phyloP scores from a whole-genome alignment of 2,113 vertebrate genomes.

The Macaca nemestrina region DNA sequence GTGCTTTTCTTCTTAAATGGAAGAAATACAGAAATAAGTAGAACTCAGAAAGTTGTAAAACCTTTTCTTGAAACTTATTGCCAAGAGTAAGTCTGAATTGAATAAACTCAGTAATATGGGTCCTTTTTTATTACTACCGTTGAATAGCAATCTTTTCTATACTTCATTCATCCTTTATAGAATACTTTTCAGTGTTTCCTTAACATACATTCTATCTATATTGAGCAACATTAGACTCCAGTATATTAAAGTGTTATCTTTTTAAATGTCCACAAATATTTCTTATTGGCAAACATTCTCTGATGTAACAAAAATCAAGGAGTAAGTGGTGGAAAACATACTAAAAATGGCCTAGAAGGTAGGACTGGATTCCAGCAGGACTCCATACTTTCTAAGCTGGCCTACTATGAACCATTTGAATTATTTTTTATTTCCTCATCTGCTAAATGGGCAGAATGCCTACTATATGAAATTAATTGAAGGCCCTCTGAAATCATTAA shows the following conservation, averaged over 20 bases:
- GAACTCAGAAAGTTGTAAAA: background rate
- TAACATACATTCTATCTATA: background rate
- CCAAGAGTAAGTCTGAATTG: background rate
- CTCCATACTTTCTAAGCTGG: background rate
- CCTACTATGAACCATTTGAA: background rate
- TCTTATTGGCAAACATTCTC: background rate
- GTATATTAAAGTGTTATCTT: background rate
- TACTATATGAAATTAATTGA: background rate
- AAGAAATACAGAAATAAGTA: background rate
- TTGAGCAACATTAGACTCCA: background rate
- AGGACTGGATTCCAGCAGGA: background rate
- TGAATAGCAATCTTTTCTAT: background rate
- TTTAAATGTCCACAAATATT: background rate
- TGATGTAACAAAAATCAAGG: background rate
- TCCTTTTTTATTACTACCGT: background rate
- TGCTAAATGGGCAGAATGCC: background rate
- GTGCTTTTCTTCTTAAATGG: slow-evolving; percentile 43
- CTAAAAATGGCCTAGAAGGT: background rate
- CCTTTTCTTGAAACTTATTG: background rate
- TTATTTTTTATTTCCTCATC: background rate
- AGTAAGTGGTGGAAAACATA: background rate
- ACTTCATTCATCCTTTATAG: background rate
- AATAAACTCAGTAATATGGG: background rate
- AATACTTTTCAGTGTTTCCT: slow-evolving; percentile 34
- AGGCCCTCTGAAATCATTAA: background rate